Base-by-base conservation (phyloP, 2,113 vertebrate genomes). In the Colinus virginianus region DNA sequence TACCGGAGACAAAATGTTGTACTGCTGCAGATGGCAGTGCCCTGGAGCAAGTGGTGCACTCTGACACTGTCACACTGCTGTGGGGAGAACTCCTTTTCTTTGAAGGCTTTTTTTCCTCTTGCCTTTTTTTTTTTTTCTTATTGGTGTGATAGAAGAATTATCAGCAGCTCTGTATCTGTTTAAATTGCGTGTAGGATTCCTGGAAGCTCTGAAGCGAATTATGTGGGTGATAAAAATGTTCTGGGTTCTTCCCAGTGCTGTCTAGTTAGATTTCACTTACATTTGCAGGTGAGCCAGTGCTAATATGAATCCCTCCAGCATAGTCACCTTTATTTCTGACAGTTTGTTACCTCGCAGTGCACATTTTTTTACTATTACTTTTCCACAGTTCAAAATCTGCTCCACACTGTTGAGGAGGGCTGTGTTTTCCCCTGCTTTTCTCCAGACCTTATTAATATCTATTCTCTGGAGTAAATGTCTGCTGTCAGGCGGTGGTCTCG, bases 11-110 rank as follows among this genome's bases (percentile, higher is more conserved):
- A 84, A 94, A 97, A 95, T 45, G 90, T 89, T 95, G 96, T 96
- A 91, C 91, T 97, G 94, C 48, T 95, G 90, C 98, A 98, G 98
- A 98, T 98, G 98, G 98, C 94, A 90, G 42, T 91, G 96, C 97
- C 98, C 97, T 71, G n/a, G 94, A 96, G 98, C 97, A 21, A 88
- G 95, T n/a, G 18, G 90, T 43, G 89, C 97, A 94, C 98, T 97
- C 97, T 98, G 97, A 97, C 98, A 97, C 96, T 80, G 97, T 97
- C 95, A 97, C 90, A 91, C 94, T 95, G 79, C 92, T 96, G 91
- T 63, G 83, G 90, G 93, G 85, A 91, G 83, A 93, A 17, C 45
- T 51, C 72, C 59, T 53, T 30, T 64, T 28, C 79, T 90, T 56
- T 45, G 63, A 77, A 75, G 2, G 30, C 14, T n/a, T 20, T 20